Evolutionary conservation across 1,140 invertebrate species (phyloP).

Genomic region (Aphelinus certus): DNA sequence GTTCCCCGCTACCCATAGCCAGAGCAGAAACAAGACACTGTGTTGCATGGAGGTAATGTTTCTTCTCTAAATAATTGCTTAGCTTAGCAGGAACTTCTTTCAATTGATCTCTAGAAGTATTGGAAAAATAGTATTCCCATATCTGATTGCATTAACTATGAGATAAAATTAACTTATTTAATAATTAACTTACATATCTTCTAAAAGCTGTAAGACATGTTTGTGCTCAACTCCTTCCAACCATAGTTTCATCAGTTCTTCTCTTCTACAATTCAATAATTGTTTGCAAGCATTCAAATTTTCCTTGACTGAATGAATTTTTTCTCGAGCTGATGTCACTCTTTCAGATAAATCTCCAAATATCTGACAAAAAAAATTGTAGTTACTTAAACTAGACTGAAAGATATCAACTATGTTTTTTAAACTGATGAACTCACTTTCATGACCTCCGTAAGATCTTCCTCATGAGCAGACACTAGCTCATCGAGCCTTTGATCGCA

Average conservation of each 20-base stretch:
- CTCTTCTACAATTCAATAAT: constrained; percentile 87
- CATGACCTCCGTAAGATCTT: constrained; percentile 89
- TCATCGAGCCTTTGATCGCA: constrained; percentile 90
- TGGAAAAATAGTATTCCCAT: neutral
- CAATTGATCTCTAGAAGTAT: constrained; percentile 75
- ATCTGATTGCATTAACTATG: neutral
- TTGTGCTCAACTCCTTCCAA: constrained; percentile 93
- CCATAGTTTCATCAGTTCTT: constrained; percentile 93
- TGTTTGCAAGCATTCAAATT: constrained; percentile 91
- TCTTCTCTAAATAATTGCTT: constrained; percentile 74
- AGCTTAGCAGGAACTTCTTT: constrained; percentile 82
- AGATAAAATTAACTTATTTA: constrained; percentile 26
- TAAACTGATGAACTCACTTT: constrained; percentile 65
- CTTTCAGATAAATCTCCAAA: constrained; percentile 83
- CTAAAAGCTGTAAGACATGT: constrained; percentile 85
- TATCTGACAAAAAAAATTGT: constrained; percentile 65
- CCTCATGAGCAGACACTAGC: constrained; percentile 87
- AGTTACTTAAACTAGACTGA: no score
- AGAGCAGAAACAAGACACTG: constrained; percentile 78
- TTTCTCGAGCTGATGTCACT: constrained; percentile 82
- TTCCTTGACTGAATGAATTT: constrained; percentile 86
- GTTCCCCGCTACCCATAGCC: constrained; percentile 73
- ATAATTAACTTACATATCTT: constrained; percentile 80
- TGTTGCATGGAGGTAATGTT: constrained; percentile 89
- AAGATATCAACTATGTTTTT: constrained; percentile 10